phyloP scores from a whole-genome alignment of 2,797 vertebrate genomes.

The Orientallactaga sibirica region DNA sequence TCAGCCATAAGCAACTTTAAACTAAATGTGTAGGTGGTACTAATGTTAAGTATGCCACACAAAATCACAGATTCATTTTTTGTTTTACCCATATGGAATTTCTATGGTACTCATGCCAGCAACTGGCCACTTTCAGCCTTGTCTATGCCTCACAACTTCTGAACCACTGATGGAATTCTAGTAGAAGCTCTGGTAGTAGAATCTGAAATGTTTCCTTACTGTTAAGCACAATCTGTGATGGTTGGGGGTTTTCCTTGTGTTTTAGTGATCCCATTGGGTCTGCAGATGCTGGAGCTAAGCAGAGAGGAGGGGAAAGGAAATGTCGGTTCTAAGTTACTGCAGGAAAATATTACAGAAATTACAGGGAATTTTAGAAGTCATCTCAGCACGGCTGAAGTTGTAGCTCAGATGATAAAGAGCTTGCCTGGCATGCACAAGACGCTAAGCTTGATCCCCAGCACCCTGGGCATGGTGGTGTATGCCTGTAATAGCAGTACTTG shows the following conservation, averaged over 20 bases:
- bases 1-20: constrained; percentile 71
- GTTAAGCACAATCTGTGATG: background rate
- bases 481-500: no score
- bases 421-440: no score
- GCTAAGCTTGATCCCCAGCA: no score
- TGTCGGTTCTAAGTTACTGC: background rate
- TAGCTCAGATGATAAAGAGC: no score
- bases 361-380: constrained; percentile 20
- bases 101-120: constrained; percentile 53
- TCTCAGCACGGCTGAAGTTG: background rate
- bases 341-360: constrained; percentile 36
- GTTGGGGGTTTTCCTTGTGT: background rate
- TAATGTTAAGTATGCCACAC: constrained; percentile 69
- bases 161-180: constrained; percentile 42
- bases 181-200: background rate
- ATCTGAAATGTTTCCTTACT: background rate
- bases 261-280: background rate
- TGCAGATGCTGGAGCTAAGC: background rate
- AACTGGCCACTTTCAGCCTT: constrained; percentile 68
- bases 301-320: background rate
- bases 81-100: constrained; percentile 50
- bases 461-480: no score
- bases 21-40: constrained; percentile 71
- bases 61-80: constrained; percentile 60
- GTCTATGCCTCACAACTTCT: constrained; percentile 46